Conservation (phyloP, 1,140 invertebrate genomes). For the Drosophila nebulosa region DNA sequence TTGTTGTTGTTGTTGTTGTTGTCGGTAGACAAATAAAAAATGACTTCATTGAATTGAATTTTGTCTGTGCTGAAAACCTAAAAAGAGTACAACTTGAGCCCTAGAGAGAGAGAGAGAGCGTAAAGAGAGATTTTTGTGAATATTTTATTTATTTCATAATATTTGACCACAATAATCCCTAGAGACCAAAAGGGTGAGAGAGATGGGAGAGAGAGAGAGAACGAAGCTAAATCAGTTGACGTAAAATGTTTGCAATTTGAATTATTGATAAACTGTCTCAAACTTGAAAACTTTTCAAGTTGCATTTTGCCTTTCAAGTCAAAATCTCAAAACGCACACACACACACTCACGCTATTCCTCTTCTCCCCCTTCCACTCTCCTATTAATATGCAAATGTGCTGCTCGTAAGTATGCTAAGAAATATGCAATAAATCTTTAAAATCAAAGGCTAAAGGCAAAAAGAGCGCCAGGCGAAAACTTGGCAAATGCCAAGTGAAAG, state of each 20-base stretch:
- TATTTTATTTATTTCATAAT: conserved; percentile 45
- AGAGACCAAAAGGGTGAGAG: conserved; percentile 5
- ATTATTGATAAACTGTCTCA: conserved; percentile 63
- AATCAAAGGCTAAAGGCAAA: conserved; percentile 55
- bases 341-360: neutral
- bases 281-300: conserved; percentile 1
- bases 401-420: conserved; percentile 70
- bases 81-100: conserved; percentile 32
- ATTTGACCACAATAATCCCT: conserved; percentile 48
- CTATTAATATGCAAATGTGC: conserved; percentile 72
- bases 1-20: conserved; percentile 48
- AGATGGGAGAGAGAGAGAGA: neutral
- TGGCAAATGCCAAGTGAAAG: conserved; percentile 76
- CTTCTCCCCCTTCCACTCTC: no score
- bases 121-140: conserved; percentile 16
- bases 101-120: neutral
- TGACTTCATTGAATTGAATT: conserved; percentile 75
- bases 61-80: conserved; percentile 16
- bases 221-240: conserved; percentile 4
- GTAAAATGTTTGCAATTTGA: conserved; percentile 56
- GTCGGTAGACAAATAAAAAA: conserved; percentile 69
- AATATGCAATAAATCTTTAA: conserved; percentile 74
- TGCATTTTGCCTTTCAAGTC: neutral
- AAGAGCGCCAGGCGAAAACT: conserved; percentile 48
- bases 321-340: neutral